Conservation (phyloP, 2,113 vertebrate genomes). For the Syngnathus scovelli region DNA sequence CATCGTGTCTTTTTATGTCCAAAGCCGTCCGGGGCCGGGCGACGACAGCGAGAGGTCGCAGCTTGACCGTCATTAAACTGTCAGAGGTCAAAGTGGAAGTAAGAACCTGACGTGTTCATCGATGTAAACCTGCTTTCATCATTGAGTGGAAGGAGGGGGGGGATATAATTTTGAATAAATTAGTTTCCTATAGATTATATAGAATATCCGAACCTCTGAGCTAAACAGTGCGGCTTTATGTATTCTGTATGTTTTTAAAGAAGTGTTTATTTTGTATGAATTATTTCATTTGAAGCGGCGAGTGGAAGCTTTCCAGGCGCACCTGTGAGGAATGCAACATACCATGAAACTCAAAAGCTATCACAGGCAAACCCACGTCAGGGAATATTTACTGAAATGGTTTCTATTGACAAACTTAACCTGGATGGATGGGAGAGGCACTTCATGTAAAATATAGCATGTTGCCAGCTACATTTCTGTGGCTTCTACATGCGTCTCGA, state of each 20-base stretch:
- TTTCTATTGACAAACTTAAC: slow-evolving; percentile 68
- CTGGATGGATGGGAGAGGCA: slow-evolving; percentile 46
- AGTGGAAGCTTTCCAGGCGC: slow-evolving; percentile 31
- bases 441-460: slow-evolving; percentile 53
- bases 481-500: slow-evolving; percentile 39
- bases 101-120: slow-evolving; percentile 6
- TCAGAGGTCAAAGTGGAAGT: slow-evolving; percentile 42
- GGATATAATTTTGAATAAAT: background rate
- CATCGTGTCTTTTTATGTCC: slow-evolving; percentile 41
- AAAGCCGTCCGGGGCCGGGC: slow-evolving; percentile 29
- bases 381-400: slow-evolving; percentile 48
- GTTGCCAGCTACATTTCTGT: slow-evolving; percentile 58
- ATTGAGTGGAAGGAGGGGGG: background rate
- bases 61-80: slow-evolving; percentile 47
- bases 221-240: background rate
- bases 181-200: background rate
- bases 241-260: too few species aligned
- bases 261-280: slow-evolving; percentile 17
- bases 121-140: slow-evolving; percentile 29
- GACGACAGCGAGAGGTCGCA: slow-evolving; percentile 54
- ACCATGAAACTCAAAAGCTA: slow-evolving; percentile 26
- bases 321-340: slow-evolving; percentile 7
- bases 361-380: slow-evolving; percentile 27
- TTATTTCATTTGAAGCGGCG: slow-evolving; percentile 29
- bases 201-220: background rate